phyloP scores from a whole-genome alignment of 2,797 vertebrate species.

The Cottoperca gobio region DNA sequence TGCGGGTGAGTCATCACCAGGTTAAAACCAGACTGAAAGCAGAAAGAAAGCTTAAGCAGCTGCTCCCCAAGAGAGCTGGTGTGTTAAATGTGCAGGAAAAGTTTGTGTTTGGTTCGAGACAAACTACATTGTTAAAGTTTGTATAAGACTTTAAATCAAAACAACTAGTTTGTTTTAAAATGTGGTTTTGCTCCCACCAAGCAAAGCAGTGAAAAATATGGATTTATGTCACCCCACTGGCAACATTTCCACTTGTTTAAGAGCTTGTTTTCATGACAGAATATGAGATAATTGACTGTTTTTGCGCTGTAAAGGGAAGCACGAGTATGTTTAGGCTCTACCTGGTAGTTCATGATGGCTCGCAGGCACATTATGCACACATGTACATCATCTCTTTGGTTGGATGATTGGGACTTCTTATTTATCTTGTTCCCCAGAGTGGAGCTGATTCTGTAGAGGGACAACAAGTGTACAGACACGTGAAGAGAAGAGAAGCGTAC shows the following conservation, averaged over 20 bases:
- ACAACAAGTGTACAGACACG: background rate
- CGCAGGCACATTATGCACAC: conserved; percentile 98
- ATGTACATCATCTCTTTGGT: conserved; percentile 94
- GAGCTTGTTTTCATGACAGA: background rate
- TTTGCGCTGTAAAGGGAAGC: background rate
- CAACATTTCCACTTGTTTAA: background rate
- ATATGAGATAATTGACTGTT: background rate
- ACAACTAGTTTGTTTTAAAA: too few relatives aligned
- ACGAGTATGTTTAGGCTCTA: conserved; percentile 19
- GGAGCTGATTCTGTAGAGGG: conserved; percentile 84
- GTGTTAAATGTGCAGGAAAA: background rate
- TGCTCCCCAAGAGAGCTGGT: background rate
- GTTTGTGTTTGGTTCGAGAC: background rate
- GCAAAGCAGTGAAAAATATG: background rate
- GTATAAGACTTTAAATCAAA: background rate
- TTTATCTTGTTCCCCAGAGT: conserved; percentile 86
- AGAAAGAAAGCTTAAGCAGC: conserved; percentile 17
- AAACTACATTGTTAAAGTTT: background rate
- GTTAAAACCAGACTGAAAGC: conserved; percentile 93
- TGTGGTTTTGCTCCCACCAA: background rate
- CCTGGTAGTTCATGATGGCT: conserved; percentile 99
- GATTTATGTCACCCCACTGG: background rate
- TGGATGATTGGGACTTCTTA: conserved; percentile 84
- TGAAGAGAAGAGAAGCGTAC: background rate
- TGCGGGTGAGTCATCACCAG: conserved; percentile 96